Evolutionary conservation across 2,888 invertebrate genomes (phyloP).

Genomic region (Aphidoletes aphidimyza): DNA sequence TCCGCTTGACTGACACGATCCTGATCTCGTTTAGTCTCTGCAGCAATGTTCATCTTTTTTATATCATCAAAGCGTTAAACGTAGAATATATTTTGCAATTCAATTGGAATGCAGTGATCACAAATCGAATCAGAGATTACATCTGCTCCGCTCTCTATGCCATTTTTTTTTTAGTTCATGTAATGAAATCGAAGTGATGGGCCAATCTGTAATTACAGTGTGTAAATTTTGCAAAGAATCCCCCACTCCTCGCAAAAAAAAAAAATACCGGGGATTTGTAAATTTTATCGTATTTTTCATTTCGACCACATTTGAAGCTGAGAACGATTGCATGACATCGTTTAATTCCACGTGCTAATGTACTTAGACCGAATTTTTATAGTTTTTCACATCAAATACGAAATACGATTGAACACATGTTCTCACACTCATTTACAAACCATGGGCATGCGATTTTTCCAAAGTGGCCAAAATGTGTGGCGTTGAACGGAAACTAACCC

Average conservation of each 20-base stretch:
- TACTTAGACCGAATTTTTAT: not conserved
- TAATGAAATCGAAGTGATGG: not conserved
- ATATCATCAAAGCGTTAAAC: no score
- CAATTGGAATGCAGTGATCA: no score
- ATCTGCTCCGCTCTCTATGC: no score
- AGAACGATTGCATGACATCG: not conserved
- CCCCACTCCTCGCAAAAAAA: not conserved
- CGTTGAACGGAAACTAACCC: not conserved
- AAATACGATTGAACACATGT: not conserved
- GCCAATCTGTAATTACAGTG: not conserved
- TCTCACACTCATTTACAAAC: constrained; percentile 14
- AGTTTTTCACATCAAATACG: not conserved
- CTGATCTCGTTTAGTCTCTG: not conserved
- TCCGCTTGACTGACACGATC: not conserved
- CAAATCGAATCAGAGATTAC: no score
- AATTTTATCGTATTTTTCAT: not conserved
- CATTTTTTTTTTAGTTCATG: no score
- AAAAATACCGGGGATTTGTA: not conserved
- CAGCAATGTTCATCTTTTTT: no score
- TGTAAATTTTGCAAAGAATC: not conserved
- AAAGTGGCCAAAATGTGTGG: not conserved
- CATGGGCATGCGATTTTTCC: not conserved
- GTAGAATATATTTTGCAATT: no score
- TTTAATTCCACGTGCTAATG: not conserved
- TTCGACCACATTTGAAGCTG: not conserved